Base-by-base conservation (phyloP, 2,888 invertebrate species). In the Pollenia labialis region DNA sequence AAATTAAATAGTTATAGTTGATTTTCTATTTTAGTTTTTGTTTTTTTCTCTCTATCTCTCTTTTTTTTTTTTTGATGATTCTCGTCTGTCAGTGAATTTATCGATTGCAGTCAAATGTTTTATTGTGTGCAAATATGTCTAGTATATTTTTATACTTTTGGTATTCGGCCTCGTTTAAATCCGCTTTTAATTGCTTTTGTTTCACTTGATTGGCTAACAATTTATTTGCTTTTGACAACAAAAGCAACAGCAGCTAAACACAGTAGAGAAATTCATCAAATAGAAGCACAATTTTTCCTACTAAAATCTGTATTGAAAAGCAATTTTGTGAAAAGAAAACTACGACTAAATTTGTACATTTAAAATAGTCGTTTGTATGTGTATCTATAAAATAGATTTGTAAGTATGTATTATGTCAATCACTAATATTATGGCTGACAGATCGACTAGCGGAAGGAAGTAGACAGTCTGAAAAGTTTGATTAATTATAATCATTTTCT, bases 171-270 rank as follows among this genome's bases (percentile, higher is more conserved):
- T 83, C 74, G 69, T 74, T 85, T 74, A 91, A 92, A 92, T 92
- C 90, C 90, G 89, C 90, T 91, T 91, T 92, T 91, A 92, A 92
- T 92, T 92, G 90, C 91, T 91, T 92, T 91, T 92, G 90, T 91
- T 83, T 90, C 91, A 91, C 90, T 90, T 91, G 91, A 90, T 90
- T 90, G 91, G 89, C 88, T 88, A 90, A 89, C 89, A 89, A 88
- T 88, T 88, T 72, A 85, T 84, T 85, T 76, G 85, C 42, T 82
- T 71, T 72, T 56, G 79, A 77, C 81, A 69, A 68, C n/a, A 75
- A 60, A 48, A 60, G 50, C n/a, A 74, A 52, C 7, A 40, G 12
- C 58, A 64, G 18, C 42, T 48, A 40, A 46, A 32, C 14, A 56
- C 6, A 50, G n/a, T 58, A 42, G 50, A 58, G 16, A 56, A 18